phyloP scores from a whole-genome alignment of 1,140 invertebrate species.

The Globodera ellingtonae region DNA sequence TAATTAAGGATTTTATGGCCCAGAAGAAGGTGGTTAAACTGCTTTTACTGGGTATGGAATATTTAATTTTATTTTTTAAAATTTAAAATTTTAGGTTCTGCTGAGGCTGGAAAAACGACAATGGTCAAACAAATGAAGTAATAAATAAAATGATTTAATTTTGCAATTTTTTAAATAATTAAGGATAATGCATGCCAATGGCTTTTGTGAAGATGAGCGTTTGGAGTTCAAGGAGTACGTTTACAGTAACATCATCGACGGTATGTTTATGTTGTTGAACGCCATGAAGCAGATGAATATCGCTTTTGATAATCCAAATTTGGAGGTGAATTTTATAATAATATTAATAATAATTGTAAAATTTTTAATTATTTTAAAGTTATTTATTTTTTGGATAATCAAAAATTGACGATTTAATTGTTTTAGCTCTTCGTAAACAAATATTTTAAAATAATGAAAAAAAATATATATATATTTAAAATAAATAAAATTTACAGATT shows the following conservation, averaged over 20 bases:
- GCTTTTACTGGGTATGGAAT: not conserved
- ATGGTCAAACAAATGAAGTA: conserved; percentile 55
- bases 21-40: conserved; percentile 7
- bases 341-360: too few relatives aligned
- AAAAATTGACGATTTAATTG: too few relatives aligned
- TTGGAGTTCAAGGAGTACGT: conserved; percentile 75
- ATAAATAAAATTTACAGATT: not conserved
- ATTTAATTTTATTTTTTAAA: not conserved
- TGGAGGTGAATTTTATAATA: not conserved
- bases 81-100: conserved; percentile 7
- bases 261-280: conserved; percentile 19
- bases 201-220: conserved; percentile 17
- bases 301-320: conserved; percentile 25
- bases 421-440: not conserved
- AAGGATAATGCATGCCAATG: conserved; percentile 21
- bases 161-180: not conserved
- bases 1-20: not conserved
- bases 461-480: too few relatives aligned
- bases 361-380: too few relatives aligned
- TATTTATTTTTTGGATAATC: too few relatives aligned
- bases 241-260: conserved; percentile 74
- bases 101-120: conserved; percentile 53
- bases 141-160: not conserved
- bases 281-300: conserved; percentile 34
- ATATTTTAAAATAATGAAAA: not conserved